These are phyloP conservation scores for Globodera rostochiensis DNA, from an alignment of 1,140 invertebrate genomes.

Conservation along the genomic window DNA sequence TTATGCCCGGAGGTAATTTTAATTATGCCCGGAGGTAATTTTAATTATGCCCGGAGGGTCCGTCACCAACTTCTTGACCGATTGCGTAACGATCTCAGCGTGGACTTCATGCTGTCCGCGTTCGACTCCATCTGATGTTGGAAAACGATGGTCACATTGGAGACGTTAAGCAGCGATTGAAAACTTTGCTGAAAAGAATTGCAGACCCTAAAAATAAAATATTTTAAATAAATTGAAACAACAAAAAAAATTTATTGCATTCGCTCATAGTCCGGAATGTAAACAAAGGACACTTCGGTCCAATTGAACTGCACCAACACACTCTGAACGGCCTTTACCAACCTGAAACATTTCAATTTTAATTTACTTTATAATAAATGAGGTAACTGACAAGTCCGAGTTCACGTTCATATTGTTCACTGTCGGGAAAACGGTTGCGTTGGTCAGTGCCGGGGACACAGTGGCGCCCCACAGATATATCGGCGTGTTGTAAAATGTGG, in stretches of 20 bases:
- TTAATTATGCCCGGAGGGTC: not conserved
- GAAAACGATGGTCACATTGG: constrained; percentile 34
- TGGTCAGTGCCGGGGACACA: constrained; percentile 27
- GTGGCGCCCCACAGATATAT: constrained; percentile 47
- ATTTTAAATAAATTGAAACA: not conserved
- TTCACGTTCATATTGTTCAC: constrained; percentile 39
- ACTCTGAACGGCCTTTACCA: constrained; percentile 34
- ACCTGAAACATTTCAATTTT: constrained; percentile 28
- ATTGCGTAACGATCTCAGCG: constrained; percentile 15
- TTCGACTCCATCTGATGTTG: constrained; percentile 28
- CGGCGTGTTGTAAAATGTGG: constrained; percentile 46
- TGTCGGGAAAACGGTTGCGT: constrained; percentile 39
- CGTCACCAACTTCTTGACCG: constrained; percentile 27
- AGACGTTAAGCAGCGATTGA: constrained; percentile 11
- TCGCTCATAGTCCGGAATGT: constrained; percentile 28
- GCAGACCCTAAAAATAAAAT: constrained; percentile 35
- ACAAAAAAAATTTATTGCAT: not conserved
- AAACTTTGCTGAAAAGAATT: constrained; percentile 43
- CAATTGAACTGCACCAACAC: constrained; percentile 39
- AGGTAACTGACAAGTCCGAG: constrained; percentile 32
- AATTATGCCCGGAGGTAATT: no score
- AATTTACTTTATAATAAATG: not conserved
- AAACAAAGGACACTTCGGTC: constrained; percentile 46
- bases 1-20: no score
- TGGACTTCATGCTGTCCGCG: constrained; percentile 18